Percentiles rank a stretch among this genome's conserved stretches.
These are phyloP conservation scores for Microcebus jonahi DNA, from an alignment of 2,113 vertebrate genomes.

Conservation along the genomic window DNA sequence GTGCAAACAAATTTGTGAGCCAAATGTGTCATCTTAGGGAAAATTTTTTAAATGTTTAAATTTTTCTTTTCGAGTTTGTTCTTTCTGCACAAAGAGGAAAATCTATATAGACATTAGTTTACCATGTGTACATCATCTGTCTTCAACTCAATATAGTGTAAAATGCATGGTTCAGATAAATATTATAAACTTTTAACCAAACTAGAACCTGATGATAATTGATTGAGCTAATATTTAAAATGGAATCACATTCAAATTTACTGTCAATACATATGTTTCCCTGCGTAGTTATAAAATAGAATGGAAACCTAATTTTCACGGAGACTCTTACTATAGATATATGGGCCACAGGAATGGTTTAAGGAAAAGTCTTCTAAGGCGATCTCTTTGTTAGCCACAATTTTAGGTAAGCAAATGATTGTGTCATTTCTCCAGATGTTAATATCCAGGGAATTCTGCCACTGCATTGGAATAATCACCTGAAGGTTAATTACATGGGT, in stretches of 20 bases:
- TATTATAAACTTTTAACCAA: not conserved
- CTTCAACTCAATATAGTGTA: not conserved
- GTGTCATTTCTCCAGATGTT: not conserved
- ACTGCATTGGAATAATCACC: not conserved
- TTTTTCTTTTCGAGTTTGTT: not conserved
- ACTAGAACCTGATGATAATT: not conserved
- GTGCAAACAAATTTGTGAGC: not conserved
- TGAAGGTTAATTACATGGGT: not conserved
- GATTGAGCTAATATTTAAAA: not conserved
- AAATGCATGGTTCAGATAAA: not conserved
- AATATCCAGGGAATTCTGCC: not conserved
- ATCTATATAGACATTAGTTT: not conserved
- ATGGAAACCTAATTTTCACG: not conserved
- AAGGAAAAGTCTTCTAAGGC: not conserved
- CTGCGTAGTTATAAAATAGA: not conserved
- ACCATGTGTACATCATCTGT: not conserved
- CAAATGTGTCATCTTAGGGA: not conserved
- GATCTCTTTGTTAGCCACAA: not conserved
- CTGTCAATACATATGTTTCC: not conserved
- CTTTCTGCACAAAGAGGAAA: not conserved
- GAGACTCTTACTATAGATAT: not conserved
- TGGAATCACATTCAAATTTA: not conserved
- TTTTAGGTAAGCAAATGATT: not conserved
- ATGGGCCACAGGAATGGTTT: not conserved
- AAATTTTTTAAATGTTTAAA: not conserved